Base-by-base conservation (phyloP, 2,113 vertebrate genomes). In the Parotia lawesii region DNA sequence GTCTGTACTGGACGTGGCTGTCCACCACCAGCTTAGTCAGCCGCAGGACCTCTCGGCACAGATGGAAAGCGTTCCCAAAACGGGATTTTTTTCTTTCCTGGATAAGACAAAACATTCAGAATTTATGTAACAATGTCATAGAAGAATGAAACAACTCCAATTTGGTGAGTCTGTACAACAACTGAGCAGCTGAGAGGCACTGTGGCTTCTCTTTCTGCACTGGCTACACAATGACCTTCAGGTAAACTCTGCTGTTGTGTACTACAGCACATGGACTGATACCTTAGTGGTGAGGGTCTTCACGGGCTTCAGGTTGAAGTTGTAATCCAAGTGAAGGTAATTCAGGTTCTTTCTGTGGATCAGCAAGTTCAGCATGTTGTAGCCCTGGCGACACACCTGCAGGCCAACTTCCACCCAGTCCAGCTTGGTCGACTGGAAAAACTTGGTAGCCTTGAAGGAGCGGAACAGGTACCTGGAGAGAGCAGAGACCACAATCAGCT, bases 271-370 rank as follows among this genome's bases (percentile, higher is more conserved):
- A 11, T 3, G 45, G 60, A 10, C 15, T 4, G 8, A 53, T 96
- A 99, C 99, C 99, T 99, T 99, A 66, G 99, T 99, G 89, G 99
- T 99, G 95, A 99, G 98, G 3, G 99, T 99, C 97, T 99, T 99
- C 90, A 99, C 99, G 0, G 99, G 99, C 95, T 99, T 99, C 93
- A 99, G 97, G 79, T 99, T 99, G 97, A 99, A 99, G 97, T 99
- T 99, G 96, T 99, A 99, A 96, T 99, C 99, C 91, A 99, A 96
- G 93, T 99, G 99, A 90, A 99, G 97, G 93, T 99, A 99, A 97
- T 99, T 99, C 77, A 99, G 98, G 87, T 99, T 99, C 98, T 99
- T 99, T 54, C 99, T 98, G 96, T 99, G 99, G 96, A 99, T 99
- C 54, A 99, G 98, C 94, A 99, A 96, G 97, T 99, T 99, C 44